These are phyloP conservation scores for Labeo calbasu DNA, from an alignment of 2,797 vertebrate species.

Conservation along the genomic window DNA sequence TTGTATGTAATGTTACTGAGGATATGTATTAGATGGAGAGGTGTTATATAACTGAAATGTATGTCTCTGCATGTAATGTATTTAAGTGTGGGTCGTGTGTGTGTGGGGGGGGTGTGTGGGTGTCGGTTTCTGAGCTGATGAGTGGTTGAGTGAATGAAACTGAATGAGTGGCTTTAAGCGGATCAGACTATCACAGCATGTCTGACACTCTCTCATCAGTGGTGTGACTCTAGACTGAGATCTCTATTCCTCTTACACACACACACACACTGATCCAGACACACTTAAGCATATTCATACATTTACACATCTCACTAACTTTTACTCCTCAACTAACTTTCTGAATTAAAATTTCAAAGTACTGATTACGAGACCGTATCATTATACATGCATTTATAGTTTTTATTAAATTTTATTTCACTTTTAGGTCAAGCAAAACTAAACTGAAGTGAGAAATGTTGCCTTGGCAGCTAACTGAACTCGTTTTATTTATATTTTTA, in stretches of 20 bases:
- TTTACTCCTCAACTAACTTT: background rate
- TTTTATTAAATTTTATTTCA: too few relatives aligned
- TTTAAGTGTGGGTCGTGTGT: background rate
- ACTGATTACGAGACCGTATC: background rate
- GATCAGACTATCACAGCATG: constrained; percentile 34
- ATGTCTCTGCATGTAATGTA: constrained; percentile 16
- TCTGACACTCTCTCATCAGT: constrained; percentile 22
- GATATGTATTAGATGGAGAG: constrained; percentile 1
- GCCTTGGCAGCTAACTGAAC: background rate
- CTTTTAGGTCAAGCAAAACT: background rate
- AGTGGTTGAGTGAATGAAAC: constrained; percentile 33
- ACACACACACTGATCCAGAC: constrained; percentile 1
- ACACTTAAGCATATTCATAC: background rate
- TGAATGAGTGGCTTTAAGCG: constrained; percentile 6
- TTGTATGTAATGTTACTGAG: background rate
- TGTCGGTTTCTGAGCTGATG: constrained; percentile 25
- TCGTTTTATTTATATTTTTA: background rate
- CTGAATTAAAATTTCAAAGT: background rate
- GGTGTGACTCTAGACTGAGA: constrained; percentile 8
- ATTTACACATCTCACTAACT: background rate
- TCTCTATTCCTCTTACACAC: background rate
- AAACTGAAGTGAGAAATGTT: background rate
- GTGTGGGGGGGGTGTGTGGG: background rate
- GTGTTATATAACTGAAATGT: constrained; percentile 6
- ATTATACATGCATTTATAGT: background rate